These are phyloP conservation scores for Hydra vulgaris DNA, from an alignment of 30 jellyfish, hydroid and myxozoan species.

Conservation along the genomic window DNA sequence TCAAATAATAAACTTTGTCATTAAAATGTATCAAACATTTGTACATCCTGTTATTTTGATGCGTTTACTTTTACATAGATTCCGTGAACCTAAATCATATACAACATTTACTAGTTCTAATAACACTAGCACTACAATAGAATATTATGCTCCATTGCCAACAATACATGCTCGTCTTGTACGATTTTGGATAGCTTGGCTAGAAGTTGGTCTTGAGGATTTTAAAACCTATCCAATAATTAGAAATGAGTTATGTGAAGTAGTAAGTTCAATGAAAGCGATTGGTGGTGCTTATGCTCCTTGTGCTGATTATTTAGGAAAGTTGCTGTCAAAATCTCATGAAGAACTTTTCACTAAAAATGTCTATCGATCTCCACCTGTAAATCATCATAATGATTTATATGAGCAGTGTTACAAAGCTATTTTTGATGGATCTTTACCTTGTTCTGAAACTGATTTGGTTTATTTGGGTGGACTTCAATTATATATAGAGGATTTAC, in stretches of 20 bases:
- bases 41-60: constrained; percentile 72
- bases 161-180: constrained; percentile 75
- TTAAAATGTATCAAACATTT: constrained; percentile 67
- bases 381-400: constrained; percentile 64
- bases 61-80: constrained; percentile 76
- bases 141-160: constrained; percentile 58
- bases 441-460: constrained; percentile 88
- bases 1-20: constrained; percentile 60
- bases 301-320: constrained; percentile 72
- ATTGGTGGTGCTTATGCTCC: constrained; percentile 80
- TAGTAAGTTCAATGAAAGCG: constrained; percentile 56
- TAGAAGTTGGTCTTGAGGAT: constrained; percentile 63
- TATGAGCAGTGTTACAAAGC: constrained; percentile 88
- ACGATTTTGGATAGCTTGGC: constrained; percentile 89
- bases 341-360: not conserved
- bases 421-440: constrained; percentile 61
- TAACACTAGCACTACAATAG: constrained; percentile 28
- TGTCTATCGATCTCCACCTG: constrained; percentile 18
- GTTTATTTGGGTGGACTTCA: constrained; percentile 76
- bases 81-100: constrained; percentile 73
- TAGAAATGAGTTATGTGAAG: constrained; percentile 48
- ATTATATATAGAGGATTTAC: constrained; percentile 75
- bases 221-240: constrained; percentile 51
- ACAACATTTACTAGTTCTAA: constrained; percentile 39
- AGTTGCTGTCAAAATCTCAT: constrained; percentile 29